Base-by-base conservation (phyloP, 2,113 vertebrate species). In the Nothoprocta pentlandii region DNA sequence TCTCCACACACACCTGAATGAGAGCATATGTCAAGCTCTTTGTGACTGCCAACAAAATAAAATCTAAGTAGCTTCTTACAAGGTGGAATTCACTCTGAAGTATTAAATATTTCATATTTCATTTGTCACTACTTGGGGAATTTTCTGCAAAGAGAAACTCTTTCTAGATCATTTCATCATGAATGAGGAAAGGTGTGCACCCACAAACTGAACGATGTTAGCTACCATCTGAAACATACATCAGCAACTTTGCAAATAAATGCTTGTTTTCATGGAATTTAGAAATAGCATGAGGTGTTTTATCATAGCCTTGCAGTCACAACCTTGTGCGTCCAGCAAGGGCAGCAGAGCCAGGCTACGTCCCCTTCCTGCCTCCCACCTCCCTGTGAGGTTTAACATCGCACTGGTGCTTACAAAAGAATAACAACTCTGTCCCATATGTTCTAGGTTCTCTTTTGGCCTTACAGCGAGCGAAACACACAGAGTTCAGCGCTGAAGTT, bases 61-160 rank as follows among this genome's bases (percentile, higher is more conserved):
- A 42, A 69, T 0, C 9, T 14, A 41, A 17, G 32, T 3, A 59
- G 79, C 1, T 0, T 10, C 83, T 13, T 67, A 21, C 22, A 14
- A 42, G 22, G 80, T 15, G 42, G 34, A 10, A 51, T 28, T 28
- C 26, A 25, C 54, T 3, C 66, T 30, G 54, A 62, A 21, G 63
- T 30, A 66, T 63, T 19, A 22, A 66, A 41, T 64, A 82, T 58
- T 25, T 21, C 12, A 0, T 28, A 6, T 28, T 71, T 68, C 22
- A 21, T 12, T 7, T 64, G n/a, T 6, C 39, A 22, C 44, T 32
- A 11, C 41, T 21, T 16, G 10, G 51, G 12, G 22, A 42, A 16
- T 2, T 19, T 28, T 58, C 54, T 58, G 54, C 54, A 2, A 42
- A 82, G 32, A 9, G 7, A 7, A 28, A 42, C 5, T 19, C 53